Conservation (phyloP, 2,888 invertebrate genomes). For the Octodonta nipae region DNA sequence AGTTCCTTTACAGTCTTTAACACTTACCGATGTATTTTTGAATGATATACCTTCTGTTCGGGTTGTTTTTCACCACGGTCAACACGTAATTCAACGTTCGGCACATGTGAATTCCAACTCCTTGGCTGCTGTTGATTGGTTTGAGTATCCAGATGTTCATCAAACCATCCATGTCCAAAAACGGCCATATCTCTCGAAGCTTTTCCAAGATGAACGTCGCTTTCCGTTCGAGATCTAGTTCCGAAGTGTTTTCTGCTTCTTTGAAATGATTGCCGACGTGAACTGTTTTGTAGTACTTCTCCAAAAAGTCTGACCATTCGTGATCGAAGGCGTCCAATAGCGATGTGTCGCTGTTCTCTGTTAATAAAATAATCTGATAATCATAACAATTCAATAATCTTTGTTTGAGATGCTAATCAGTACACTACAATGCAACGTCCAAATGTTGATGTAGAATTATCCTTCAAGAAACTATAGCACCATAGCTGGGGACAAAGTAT, state of each 20-base stretch:
- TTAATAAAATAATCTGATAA: no score
- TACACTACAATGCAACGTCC: no score
- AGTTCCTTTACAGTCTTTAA: neutral
- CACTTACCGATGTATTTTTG: constrained; percentile 78
- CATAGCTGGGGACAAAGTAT: no score
- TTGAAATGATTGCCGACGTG: constrained; percentile 43
- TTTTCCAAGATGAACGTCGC: constrained; percentile 46
- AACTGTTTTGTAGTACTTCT: constrained; percentile 50
- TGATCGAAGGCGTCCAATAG: constrained; percentile 32
- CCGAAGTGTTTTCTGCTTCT: constrained; percentile 26
- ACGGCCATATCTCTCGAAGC: constrained; percentile 46
- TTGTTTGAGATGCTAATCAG: no score
- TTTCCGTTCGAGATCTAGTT: constrained; percentile 28
- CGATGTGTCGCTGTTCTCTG: no score
- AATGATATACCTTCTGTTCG: constrained; percentile 56
- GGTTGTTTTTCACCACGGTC: constrained; percentile 44
- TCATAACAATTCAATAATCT: no score
- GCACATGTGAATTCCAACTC: constrained; percentile 70
- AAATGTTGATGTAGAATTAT: no score
- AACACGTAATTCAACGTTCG: constrained; percentile 60
- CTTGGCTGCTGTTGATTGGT: constrained; percentile 69
- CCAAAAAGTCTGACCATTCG: constrained; percentile 57
- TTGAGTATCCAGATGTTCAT: constrained; percentile 85
- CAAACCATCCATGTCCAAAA: constrained; percentile 59
- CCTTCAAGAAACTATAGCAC: no score